Conservation (phyloP, 2,113 vertebrate species). For the Stercorarius parasiticus region DNA sequence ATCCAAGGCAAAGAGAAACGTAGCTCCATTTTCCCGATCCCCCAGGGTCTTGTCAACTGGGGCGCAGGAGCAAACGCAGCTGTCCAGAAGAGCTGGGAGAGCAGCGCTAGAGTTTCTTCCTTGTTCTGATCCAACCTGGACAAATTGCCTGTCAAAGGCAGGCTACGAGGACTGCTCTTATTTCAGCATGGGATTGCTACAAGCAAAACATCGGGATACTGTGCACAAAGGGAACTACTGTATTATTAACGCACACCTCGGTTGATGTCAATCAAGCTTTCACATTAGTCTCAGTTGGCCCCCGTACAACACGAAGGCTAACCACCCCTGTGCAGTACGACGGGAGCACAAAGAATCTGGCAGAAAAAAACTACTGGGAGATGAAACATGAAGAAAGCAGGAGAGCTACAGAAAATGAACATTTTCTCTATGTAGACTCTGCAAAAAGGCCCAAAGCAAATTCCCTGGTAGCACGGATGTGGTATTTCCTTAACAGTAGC, state of each 20-base stretch:
- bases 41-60: background rate
- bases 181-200: background rate
- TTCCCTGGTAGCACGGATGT: background rate
- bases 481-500: constrained; percentile 19
- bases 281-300: background rate
- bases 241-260: background rate
- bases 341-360: background rate
- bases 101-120: background rate
- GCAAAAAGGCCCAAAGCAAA: background rate
- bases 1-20: background rate
- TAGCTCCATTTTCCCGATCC: background rate
- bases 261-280: background rate
- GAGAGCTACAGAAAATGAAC: background rate
- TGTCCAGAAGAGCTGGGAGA: background rate
- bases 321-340: background rate
- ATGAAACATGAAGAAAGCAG: background rate
- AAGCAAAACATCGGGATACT: background rate
- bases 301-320: rapidly evolving
- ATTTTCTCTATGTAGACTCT: background rate
- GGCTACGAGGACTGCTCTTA: background rate
- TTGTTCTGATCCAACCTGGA: background rate
- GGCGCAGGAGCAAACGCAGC: background rate
- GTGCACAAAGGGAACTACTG: background rate
- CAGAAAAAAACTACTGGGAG: background rate
- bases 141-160: background rate